Percentiles rank a stretch among this genome's conserved stretches.
Conservation (phyloP, 2,888 invertebrate species). For the Caenorhabditis drosophilae region DNA sequence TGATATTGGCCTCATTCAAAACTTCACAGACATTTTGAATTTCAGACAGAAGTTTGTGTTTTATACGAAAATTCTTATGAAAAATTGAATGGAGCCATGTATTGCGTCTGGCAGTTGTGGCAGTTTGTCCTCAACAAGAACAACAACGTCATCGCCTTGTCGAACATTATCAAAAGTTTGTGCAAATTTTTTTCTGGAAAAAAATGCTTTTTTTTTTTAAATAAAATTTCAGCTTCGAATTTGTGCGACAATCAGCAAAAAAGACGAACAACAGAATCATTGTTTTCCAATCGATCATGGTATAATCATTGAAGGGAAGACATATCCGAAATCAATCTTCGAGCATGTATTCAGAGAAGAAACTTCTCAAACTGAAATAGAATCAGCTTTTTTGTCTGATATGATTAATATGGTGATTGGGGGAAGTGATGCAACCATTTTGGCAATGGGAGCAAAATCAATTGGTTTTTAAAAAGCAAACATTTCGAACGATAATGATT, state of each 20-base stretch:
- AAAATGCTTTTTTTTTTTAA: background rate
- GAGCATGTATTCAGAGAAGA: slow-evolving; percentile 50
- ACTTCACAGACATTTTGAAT: no score
- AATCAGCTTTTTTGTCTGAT: slow-evolving; percentile 87
- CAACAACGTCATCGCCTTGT: no score
- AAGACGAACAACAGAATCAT: slow-evolving; percentile 23
- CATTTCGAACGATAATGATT: no score
- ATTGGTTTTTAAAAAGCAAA: slow-evolving; percentile 23
- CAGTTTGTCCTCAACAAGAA: no score
- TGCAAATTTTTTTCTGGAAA: no score
- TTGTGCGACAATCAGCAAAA: slow-evolving; percentile 25
- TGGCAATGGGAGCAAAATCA: slow-evolving; percentile 70
- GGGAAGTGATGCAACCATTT: slow-evolving; percentile 71
- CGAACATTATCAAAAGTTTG: no score
- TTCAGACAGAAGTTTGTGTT: no score
- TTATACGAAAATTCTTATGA: no score
- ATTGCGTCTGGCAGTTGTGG: no score
- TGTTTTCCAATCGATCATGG: slow-evolving; percentile 26
- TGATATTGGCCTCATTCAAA: no score
- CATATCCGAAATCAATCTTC: slow-evolving; percentile 43
- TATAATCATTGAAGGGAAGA: slow-evolving; percentile 28
- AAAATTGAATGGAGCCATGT: no score
- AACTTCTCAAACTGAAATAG: slow-evolving; percentile 78
- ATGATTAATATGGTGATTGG: slow-evolving; percentile 82
- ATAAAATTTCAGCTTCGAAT: slow-evolving; percentile 39